A percentile compares a stretch with the other conserved stretches of the same genome.
Evolutionary conservation across 2,113 vertebrate species (phyloP).

Genomic region (Sturnira hondurensis): DNA sequence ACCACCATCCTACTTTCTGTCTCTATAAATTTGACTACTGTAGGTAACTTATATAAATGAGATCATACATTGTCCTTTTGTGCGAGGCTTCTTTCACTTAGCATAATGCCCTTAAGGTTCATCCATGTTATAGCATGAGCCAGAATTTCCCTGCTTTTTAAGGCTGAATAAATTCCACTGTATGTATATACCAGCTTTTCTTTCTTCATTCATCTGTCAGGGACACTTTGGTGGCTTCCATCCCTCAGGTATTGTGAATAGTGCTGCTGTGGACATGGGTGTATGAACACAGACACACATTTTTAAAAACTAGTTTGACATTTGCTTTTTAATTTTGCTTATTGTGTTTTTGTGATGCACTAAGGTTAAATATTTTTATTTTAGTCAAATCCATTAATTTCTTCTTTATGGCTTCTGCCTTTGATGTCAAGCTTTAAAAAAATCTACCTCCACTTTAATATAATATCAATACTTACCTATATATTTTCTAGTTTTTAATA

Average conservation of each 20-base stretch:
- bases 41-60: too few species aligned
- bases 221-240: too few species aligned
- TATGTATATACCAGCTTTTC: neutral
- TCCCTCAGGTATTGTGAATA: too few species aligned
- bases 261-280: neutral
- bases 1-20: neutral
- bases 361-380: neutral
- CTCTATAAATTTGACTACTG: too few species aligned
- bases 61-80: too few species aligned
- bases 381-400: neutral
- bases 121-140: neutral
- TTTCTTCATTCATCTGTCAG: too few species aligned
- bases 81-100: neutral
- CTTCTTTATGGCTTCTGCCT: neutral
- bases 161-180: neutral
- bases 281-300: neutral
- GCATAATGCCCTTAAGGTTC: neutral
- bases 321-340: slow-evolving; percentile 7
- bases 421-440: neutral
- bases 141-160: neutral
- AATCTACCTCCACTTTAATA: neutral
- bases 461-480: neutral
- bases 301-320: neutral
- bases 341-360: neutral
- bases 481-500: neutral